Percentiles rank a stretch among this genome's conserved stretches.
phyloP scores from a whole-genome alignment of 2,888 invertebrate species.

The Macrosoma leucophasiata region DNA sequence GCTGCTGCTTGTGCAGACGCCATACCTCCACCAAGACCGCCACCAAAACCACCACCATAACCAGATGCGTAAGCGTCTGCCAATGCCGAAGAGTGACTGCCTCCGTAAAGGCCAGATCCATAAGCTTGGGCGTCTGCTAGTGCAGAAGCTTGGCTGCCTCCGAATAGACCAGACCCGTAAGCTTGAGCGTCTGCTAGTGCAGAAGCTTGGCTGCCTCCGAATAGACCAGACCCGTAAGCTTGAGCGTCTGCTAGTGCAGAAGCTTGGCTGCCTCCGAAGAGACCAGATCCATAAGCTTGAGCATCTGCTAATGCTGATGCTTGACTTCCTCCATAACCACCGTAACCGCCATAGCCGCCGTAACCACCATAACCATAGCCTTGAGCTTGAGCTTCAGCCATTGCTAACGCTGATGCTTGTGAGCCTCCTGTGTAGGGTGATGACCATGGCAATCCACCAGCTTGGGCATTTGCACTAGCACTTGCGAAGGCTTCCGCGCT shows the following conservation, averaged over 20 bases:
- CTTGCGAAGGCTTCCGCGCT: slow-evolving; percentile 5
- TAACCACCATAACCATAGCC: no score
- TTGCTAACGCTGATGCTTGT: slow-evolving; percentile 9
- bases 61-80: slow-evolving; percentile 7
- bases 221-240: not conserved
- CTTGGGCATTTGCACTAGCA: slow-evolving; percentile 9
- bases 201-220: slow-evolving; percentile 3
- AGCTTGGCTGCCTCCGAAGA: slow-evolving; percentile 2
- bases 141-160: slow-evolving; percentile 7
- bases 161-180: not conserved
- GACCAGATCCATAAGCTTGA: not conserved
- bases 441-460: no score
- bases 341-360: no score
- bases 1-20: slow-evolving; percentile 10
- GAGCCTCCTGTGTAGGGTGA: no score
- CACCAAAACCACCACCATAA: not conserved
- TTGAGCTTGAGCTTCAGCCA: slow-evolving; percentile 3
- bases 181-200: slow-evolving; percentile 8
- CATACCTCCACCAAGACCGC: no score
- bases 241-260: slow-evolving; percentile 9
- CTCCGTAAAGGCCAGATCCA: not conserved
- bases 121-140: slow-evolving; percentile 1
- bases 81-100: no score
- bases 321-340: slow-evolving; percentile 1
- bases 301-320: slow-evolving; percentile 9